A percentile compares a stretch with the other conserved stretches of the same genome.
Evolutionary conservation across 1,140 invertebrate species (phyloP).

Genomic region (Sitophilus oryzae): DNA sequence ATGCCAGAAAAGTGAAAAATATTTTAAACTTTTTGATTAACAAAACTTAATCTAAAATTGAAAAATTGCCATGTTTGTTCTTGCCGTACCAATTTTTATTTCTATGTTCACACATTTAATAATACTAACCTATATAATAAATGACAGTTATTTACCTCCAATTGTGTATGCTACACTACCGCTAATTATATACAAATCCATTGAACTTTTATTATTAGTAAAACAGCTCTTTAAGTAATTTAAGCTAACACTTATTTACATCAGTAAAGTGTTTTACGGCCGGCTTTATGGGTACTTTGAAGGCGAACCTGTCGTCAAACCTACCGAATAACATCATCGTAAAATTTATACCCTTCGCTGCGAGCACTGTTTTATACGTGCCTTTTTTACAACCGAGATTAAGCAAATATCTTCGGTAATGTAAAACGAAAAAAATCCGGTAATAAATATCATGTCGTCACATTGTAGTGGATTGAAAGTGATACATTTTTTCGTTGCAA

Average conservation of each 20-base stretch:
- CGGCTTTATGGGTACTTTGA: not conserved
- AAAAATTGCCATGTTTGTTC: no score
- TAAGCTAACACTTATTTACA: not conserved
- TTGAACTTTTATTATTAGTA: not conserved
- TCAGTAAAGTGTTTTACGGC: not conserved
- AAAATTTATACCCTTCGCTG: not conserved
- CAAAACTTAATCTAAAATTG: no score
- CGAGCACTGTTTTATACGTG: not conserved
- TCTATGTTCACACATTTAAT: no score
- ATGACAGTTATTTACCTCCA: no score
- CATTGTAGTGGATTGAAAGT: no score
- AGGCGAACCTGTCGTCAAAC: not conserved
- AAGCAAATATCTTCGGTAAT: not conserved
- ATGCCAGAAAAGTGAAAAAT: no score
- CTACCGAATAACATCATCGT: not conserved
- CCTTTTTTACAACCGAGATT: not conserved
- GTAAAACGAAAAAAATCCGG: not conserved
- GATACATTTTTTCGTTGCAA: no score
- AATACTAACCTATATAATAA: no score
- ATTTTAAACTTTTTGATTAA: no score
- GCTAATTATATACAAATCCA: not conserved
- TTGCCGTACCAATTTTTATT: no score
- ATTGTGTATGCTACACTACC: no score
- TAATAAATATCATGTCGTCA: no score
- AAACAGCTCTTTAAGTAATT: not conserved